Base-by-base conservation (phyloP, 2,113 vertebrate species). In the Dipodomys ordii region DNA sequence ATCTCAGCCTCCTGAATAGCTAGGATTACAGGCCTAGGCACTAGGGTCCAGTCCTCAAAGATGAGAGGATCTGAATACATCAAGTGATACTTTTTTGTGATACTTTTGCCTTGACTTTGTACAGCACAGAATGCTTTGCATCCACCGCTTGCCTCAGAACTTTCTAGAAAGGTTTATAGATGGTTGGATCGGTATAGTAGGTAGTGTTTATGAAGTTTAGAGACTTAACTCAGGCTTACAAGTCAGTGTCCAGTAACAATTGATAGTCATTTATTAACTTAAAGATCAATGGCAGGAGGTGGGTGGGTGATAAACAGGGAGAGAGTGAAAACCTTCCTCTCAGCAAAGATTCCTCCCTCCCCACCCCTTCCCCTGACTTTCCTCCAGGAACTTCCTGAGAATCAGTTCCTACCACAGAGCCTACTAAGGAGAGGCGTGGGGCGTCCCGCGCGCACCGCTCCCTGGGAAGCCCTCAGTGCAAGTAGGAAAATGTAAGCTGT, bases 401-500 rank as follows among this genome's bases (percentile, higher is more conserved):
- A 78, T 27, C 25, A 25, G 16, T 28, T 35, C 6, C 82, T 53
- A n/a, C 49, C 68, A 28, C 81, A 64, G 72, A 32, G 6, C 25
- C 65, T 78, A 39, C 57, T 1, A 0, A 53, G 46, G 53, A 71
- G 77, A 77, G 49, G 6, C 23, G 9, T 1, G 18, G 23, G 4
- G 8, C 1, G 4, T 57, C n/a, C 10, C 23, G 1, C 12, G 46
- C n/a, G 7, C 1, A 9, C 39, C 46, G 87, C 28, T 84, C 60
- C 81, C 65, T 69, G 74, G 92, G 87, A 91, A 93, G 44, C 25
- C 71, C 49, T 23, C 49, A 9, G 16, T 15, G 18, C 62, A 64
- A 79, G 32, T 25, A 77, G 78, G 85, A 72, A 96, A 93, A 68
- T 82, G 39, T 87, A 82, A 60, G 0, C 49, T 74, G 88, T 71